These are phyloP conservation scores for Leucoraja ocellata DNA, from an alignment of 2,797 vertebrate species.

Conservation along the genomic window DNA sequence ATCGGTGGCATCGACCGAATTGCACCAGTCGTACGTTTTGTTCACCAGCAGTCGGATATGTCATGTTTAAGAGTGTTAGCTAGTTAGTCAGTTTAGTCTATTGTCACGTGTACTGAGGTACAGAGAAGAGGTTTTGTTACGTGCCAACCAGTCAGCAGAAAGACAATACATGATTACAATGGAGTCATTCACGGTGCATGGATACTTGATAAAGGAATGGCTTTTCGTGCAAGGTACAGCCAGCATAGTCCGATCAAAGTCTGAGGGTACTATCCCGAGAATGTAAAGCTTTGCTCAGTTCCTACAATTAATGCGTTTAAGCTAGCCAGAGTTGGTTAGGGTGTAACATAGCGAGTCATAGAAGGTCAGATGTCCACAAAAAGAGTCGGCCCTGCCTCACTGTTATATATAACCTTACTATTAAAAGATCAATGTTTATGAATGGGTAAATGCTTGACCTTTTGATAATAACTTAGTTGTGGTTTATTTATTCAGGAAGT, in stretches of 20 bases:
- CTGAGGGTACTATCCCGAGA: no score
- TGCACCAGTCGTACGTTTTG: neutral
- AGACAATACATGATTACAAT: no score
- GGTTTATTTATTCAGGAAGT: neutral
- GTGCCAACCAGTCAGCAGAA: no score
- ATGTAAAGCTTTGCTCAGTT: neutral
- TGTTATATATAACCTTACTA: slow-evolving; percentile 1
- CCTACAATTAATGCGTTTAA: neutral
- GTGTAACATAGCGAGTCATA: neutral
- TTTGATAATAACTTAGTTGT: neutral
- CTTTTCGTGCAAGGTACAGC: no score
- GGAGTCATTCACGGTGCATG: no score
- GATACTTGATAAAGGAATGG: no score
- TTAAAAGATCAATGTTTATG: neutral
- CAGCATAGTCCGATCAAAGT: no score
- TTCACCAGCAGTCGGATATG: neutral
- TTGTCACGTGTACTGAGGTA: no score
- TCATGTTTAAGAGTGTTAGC: neutral
- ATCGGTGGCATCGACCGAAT: neutral
- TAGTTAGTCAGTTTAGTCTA: no score
- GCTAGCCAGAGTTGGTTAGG: no score
- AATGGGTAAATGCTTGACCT: neutral
- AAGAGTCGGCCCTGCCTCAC: neutral
- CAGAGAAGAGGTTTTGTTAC: no score
- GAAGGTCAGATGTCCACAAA: neutral